phyloP scores from a whole-genome alignment of 2,797 vertebrate genomes.

The Toxotes lorentzi region DNA sequence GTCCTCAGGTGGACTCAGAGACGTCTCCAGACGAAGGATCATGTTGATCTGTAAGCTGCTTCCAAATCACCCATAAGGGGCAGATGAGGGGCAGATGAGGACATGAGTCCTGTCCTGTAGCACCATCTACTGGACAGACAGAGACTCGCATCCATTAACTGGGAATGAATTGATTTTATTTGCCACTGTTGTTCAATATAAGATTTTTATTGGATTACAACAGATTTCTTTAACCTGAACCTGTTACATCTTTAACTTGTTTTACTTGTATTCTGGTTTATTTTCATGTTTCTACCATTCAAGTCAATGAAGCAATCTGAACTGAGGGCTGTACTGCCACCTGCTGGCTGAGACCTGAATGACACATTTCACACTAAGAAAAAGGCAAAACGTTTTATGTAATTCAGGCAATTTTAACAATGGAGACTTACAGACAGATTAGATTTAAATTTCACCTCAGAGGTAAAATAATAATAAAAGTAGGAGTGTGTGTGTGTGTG shows the following conservation, averaged over 20 bases:
- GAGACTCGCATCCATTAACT: neutral
- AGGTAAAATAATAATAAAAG: neutral
- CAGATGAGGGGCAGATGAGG: neutral
- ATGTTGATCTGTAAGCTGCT: neutral
- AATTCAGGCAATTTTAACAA: too few relatives aligned
- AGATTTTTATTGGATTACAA: neutral
- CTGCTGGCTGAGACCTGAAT: neutral
- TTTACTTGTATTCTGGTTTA: neutral
- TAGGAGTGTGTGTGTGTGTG: neutral
- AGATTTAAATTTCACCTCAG: neutral
- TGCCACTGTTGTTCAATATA: neutral
- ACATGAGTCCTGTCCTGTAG: neutral
- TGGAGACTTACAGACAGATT: neutral
- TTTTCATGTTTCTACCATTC: neutral
- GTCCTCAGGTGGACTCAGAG: too few relatives aligned
- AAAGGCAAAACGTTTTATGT: neutral
- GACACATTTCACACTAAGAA: neutral
- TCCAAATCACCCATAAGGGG: neutral
- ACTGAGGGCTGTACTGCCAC: slow-evolving; percentile 6
- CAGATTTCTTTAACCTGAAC: neutral
- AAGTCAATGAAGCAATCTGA: neutral
- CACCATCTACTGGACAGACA: slow-evolving; percentile 23
- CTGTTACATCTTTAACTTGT: neutral
- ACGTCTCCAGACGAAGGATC: too few relatives aligned
- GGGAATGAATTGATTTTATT: neutral